Conservation (phyloP, 2,113 vertebrate species). For the Lontra canadensis region DNA sequence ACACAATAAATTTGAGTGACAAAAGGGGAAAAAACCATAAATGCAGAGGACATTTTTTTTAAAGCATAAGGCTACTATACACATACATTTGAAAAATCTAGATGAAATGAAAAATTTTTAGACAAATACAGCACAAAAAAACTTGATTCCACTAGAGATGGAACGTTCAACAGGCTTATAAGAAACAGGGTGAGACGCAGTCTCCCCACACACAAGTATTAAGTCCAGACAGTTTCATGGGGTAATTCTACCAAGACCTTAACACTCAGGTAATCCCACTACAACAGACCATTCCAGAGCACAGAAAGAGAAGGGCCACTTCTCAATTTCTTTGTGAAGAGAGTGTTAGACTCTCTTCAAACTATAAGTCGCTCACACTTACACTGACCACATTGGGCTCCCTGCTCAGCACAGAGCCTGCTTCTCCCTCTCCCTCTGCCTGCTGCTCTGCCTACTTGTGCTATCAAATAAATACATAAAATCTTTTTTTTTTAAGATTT, state of each 20-base stretch:
- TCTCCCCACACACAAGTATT: neutral
- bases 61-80: neutral
- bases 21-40: neutral
- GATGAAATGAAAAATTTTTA: neutral
- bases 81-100: constrained; percentile 1
- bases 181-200: neutral
- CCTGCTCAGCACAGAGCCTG: no score
- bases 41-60: neutral
- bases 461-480: no score
- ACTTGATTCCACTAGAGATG: neutral
- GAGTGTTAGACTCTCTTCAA: neutral
- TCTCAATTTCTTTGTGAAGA: neutral
- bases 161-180: neutral
- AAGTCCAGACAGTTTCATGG: neutral
- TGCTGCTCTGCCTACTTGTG: no score
- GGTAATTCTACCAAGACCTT: neutral
- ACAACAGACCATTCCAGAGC: neutral
- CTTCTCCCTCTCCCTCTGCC: no score
- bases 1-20: neutral
- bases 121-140: no score
- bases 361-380: neutral
- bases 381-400: no score
- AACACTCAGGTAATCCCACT: neutral
- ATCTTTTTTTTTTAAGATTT: no score
- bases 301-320: neutral